These are phyloP conservation scores for Auanema freiburgensis DNA, from an alignment of 2,888 invertebrate species.

Conservation along the genomic window DNA sequence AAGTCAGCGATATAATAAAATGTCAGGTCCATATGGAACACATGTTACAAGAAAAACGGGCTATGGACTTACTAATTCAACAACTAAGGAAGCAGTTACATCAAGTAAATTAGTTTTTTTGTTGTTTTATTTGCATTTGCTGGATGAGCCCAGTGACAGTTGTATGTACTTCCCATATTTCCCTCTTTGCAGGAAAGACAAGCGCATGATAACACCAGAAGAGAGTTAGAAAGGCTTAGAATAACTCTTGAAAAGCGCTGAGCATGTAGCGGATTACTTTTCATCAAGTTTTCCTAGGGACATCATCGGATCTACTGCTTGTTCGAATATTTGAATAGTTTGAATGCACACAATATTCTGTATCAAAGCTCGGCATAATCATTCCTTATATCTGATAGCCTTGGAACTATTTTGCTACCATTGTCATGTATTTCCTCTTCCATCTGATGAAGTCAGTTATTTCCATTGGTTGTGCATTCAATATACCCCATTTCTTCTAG, in stretches of 20 bases:
- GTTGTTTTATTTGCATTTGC: background rate
- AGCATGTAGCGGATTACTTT: too few species aligned
- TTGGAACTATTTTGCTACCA: background rate
- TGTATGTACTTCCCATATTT: background rate
- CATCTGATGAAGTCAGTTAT: too few species aligned
- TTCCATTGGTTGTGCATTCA: too few species aligned
- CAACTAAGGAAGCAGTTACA: slow-evolving; percentile 42
- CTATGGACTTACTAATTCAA: slow-evolving; percentile 38
- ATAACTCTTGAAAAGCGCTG: slow-evolving; percentile 30
- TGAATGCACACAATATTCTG: slow-evolving; percentile 1
- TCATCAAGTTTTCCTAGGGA: background rate
- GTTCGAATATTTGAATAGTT: background rate
- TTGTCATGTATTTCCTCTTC: too few species aligned
- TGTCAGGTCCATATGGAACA: slow-evolving; percentile 35
- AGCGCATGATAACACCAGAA: slow-evolving; percentile 40
- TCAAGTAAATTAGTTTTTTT: slow-evolving; percentile 21
- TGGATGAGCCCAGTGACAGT: background rate
- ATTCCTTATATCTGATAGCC: background rate
- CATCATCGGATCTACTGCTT: slow-evolving; percentile 9
- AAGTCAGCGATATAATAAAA: slow-evolving; percentile 28
- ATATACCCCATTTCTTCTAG: too few species aligned
- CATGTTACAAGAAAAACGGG: slow-evolving; percentile 38
- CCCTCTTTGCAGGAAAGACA: slow-evolving; percentile 33
- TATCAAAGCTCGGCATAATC: background rate
- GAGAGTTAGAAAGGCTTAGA: slow-evolving; percentile 42